A percentile compares a stretch with the other conserved stretches of the same genome.
These are phyloP conservation scores for Alentia gelatinosa DNA, from an alignment of 2,888 invertebrate species.

Conservation along the genomic window DNA sequence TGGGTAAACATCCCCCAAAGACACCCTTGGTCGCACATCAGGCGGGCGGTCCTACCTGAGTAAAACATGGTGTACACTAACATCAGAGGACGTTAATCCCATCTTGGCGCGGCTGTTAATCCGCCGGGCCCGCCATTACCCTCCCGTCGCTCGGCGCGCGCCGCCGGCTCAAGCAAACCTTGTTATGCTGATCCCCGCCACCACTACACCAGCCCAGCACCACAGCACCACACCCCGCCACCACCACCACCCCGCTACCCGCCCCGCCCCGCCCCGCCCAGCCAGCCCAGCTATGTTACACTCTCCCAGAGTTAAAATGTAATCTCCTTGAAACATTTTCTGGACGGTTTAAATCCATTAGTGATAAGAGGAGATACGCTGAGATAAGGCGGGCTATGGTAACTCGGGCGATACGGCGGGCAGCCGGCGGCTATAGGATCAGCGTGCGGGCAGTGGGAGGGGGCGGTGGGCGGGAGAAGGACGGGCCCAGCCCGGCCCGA, in stretches of 20 bases:
- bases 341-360: slow-evolving; percentile 31
- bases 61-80: background rate
- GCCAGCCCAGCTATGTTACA: background rate
- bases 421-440: slow-evolving; percentile 8
- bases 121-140: slow-evolving; percentile 7
- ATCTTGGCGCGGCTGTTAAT: slow-evolving; percentile 23
- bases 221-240: background rate
- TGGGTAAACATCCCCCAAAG: no score
- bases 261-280: background rate
- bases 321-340: slow-evolving; percentile 23
- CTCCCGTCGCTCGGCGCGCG: background rate
- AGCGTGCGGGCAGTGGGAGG: background rate
- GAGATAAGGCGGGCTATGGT: slow-evolving; percentile 9
- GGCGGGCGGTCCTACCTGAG: no score
- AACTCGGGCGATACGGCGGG: slow-evolving; percentile 10
- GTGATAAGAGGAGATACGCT: background rate
- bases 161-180: background rate
- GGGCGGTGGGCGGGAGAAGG: no score
- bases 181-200: slow-evolving; percentile 6
- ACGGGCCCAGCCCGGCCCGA: background rate
- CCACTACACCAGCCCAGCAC: background rate
- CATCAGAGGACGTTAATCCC: slow-evolving; percentile 23
- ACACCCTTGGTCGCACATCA: no score
- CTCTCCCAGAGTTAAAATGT: slow-evolving; percentile 8
- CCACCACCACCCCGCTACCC: background rate